Evolutionary conservation across 1,140 invertebrate genomes (phyloP), one percentile per base, ranked within the genome.

Genomic region (Drosophila rufa): DNA sequence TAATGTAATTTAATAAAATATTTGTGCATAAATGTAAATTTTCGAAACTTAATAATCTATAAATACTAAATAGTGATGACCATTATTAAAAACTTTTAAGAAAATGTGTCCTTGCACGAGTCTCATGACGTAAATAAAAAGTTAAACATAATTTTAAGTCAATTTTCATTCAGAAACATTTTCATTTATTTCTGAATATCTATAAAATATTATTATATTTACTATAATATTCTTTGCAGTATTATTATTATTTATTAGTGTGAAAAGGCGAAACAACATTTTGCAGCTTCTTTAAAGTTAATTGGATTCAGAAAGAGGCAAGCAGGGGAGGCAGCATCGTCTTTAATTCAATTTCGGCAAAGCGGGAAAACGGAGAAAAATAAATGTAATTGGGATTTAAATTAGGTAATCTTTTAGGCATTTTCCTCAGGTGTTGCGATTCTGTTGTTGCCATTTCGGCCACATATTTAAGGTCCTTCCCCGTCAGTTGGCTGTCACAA

Each of bases 351-450:
- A 46, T 74, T 61, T 74, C 12, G 11, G 33, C n/a, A n/a, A 27
- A 42, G 4, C 17, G 19, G 62, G 25, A 42, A 30, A 22, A 30
- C 15, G 1, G 22, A 5, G 12, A 19, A 55, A 42, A 55, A 53
- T 64, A 75, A 75, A 48, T 75, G 42, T 55, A 69, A 77, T 61
- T 77, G 43, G 27, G 40, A 55, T 77, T 69, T 51, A 47, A 69
- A 60, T 69, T 55, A 38, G 62, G 75, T 53, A 75, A 75, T 75
- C 58, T 67, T 67, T 66, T 58, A 65, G 17, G 40, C 17, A 76
- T 68, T 60, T 69, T 48, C 8, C 48, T 60, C 56, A 68, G 75
- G 61, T 67, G 53, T n/a, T 46, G 46, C 17, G 58, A 66, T 75
- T 59, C 53, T 30, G n/a, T 14, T 53, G 9, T 11, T 19, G 38